These are phyloP conservation scores for Nibea albiflora DNA, from an alignment of 2,113 vertebrate species.

Conservation along the genomic window DNA sequence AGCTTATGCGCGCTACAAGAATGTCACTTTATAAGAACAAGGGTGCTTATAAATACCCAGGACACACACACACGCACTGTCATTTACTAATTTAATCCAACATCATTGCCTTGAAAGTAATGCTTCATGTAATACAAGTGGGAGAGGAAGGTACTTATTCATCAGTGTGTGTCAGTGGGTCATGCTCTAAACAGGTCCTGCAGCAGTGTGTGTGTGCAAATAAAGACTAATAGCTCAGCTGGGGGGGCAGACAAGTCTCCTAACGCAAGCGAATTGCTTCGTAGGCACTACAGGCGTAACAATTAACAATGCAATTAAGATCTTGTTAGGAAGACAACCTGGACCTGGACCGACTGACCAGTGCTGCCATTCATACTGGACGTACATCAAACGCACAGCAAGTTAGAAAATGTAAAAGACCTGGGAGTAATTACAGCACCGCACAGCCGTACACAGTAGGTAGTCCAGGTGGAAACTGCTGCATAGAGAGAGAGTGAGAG, in stretches of 20 bases:
- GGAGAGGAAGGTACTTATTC: constrained; percentile 29
- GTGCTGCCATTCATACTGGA: background rate
- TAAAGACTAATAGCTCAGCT: constrained; percentile 43
- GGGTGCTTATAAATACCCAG: constrained; percentile 4
- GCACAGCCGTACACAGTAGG: background rate
- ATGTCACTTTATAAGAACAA: background rate
- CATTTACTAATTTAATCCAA: background rate
- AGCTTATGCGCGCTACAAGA: background rate
- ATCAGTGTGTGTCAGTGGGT: constrained; percentile 44
- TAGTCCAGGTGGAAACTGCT: background rate
- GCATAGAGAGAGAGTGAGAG: background rate
- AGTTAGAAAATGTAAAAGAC: constrained; percentile 7
- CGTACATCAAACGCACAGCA: background rate
- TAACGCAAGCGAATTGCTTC: constrained; percentile 23
- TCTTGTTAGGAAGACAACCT: background rate
- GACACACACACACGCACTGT: background rate
- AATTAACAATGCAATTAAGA: constrained; percentile 35
- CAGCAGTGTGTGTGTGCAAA: constrained; percentile 34
- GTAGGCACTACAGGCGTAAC: constrained; percentile 5
- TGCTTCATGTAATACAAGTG: constrained; percentile 30
- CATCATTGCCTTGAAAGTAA: constrained; percentile 24
- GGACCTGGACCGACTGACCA: background rate
- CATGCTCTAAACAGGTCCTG: constrained; percentile 29
- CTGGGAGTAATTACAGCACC: background rate
- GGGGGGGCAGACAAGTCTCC: constrained; percentile 25